phyloP scores from a whole-genome alignment of 2,113 vertebrate genomes.

The Oxygymnocypris stewartii region DNA sequence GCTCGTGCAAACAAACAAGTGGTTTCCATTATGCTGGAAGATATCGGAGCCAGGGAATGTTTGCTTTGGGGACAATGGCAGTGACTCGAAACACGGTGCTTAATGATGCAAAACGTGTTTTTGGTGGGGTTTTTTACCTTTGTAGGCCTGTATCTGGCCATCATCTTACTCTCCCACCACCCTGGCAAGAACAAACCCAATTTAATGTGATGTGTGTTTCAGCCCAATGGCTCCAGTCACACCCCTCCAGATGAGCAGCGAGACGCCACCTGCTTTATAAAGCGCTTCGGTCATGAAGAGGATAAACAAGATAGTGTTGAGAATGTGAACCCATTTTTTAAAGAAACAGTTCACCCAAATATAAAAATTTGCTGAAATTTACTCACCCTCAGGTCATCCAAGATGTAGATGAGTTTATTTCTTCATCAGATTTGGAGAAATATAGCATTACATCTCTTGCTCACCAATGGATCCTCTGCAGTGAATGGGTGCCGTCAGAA shows the following conservation, averaged over 20 bases:
- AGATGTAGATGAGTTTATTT: background rate
- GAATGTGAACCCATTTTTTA: background rate
- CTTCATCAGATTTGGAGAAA: background rate
- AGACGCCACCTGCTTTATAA: background rate
- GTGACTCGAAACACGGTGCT: conserved; percentile 5
- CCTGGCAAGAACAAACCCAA: background rate
- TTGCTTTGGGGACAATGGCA: conserved; percentile 40
- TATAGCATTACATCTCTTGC: background rate
- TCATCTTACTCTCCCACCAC: background rate
- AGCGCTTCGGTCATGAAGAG: background rate
- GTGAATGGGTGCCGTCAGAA: background rate
- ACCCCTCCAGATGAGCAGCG: background rate
- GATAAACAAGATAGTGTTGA: background rate
- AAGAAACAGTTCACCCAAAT: background rate
- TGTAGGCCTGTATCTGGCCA: conserved; percentile 29
- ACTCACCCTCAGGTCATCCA: background rate
- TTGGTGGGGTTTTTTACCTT: conserved; percentile 16
- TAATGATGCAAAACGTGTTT: conserved; percentile 34
- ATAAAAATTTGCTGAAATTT: background rate
- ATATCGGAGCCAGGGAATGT: conserved; percentile 39
- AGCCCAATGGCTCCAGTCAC: background rate
- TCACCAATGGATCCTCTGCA: background rate
- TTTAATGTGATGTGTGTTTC: background rate
- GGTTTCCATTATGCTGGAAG: conserved; percentile 43
- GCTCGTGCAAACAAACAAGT: conserved; percentile 42